These are phyloP conservation scores for Serinus canaria DNA, from an alignment of 2,113 vertebrate species.

Conservation along the genomic window DNA sequence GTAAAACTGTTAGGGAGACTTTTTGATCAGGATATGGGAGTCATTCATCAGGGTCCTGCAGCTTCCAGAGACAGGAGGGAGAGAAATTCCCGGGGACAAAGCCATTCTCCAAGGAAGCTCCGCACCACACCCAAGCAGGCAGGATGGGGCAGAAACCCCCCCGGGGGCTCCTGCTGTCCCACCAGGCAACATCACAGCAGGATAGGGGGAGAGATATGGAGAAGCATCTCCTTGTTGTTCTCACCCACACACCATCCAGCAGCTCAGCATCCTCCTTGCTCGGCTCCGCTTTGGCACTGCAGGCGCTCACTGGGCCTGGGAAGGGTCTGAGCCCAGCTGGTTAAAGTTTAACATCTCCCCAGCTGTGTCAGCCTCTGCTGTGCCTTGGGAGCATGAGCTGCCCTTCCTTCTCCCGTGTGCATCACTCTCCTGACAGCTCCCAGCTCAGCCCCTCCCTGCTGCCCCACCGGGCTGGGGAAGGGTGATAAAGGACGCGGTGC, in stretches of 20 bases:
- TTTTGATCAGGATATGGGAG: slow-evolving; percentile 76
- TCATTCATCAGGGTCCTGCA: slow-evolving; percentile 85
- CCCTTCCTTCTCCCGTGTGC: neutral
- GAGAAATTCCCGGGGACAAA: slow-evolving; percentile 63
- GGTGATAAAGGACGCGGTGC: too few species aligned
- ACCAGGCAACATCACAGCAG: neutral
- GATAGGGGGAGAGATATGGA: neutral
- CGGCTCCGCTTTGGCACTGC: neutral
- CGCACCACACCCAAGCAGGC: neutral
- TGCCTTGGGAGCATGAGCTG: slow-evolving; percentile 4
- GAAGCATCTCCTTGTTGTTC: neutral
- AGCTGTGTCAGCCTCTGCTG: slow-evolving; percentile 37
- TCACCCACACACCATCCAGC: neutral
- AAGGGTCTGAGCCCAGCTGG: slow-evolving; percentile 11
- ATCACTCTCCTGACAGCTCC: slow-evolving; percentile 6
- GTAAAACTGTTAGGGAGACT: slow-evolving; percentile 77
- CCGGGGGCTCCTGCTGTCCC: neutral
- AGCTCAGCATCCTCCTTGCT: neutral
- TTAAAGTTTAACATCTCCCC: slow-evolving; percentile 71
- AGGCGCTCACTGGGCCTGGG: neutral
- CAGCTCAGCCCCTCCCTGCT: neutral
- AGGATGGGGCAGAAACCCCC: neutral
- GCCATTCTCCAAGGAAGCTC: slow-evolving; percentile 41
- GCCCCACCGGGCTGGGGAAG: neutral
- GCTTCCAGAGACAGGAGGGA: slow-evolving; percentile 77